Percentiles rank a stretch among this genome's conserved stretches.
phyloP scores from a whole-genome alignment of 2,797 vertebrate genomes.

The Artibeus lituratus region DNA sequence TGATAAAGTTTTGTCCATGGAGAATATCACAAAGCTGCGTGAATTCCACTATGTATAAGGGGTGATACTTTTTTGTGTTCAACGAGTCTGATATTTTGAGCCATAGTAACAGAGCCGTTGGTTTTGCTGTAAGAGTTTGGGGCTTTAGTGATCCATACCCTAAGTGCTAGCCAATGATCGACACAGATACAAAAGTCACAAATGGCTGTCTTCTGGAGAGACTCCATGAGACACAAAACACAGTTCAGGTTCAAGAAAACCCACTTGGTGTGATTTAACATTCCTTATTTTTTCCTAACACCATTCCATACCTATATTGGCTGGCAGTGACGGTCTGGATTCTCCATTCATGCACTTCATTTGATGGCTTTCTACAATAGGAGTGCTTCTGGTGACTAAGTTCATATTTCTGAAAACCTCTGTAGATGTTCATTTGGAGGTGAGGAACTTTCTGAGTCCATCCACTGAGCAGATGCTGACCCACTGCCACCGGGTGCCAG shows the following conservation, averaged over 20 bases:
- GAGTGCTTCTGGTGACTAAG: neutral
- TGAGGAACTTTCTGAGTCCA: neutral
- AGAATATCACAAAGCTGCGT: neutral
- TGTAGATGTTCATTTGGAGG: neutral
- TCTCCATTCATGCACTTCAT: neutral
- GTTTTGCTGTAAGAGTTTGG: neutral
- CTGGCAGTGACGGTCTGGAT: neutral
- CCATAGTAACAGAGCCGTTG: neutral
- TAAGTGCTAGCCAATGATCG: neutral
- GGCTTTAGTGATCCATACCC: neutral
- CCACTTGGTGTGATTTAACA: neutral
- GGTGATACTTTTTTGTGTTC: neutral
- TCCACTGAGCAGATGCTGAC: neutral
- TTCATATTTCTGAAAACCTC: neutral
- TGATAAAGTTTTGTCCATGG: neutral
- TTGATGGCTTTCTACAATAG: neutral
- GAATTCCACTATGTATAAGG: neutral
- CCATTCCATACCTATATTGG: neutral
- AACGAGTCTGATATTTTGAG: neutral
- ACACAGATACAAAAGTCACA: neutral
- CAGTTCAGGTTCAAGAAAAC: neutral
- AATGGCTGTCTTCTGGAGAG: neutral
- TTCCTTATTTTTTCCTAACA: neutral
- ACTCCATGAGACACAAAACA: neutral
- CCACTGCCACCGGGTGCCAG: too few species aligned